Evolutionary conservation across 2,113 vertebrate genomes (phyloP).

Genomic region (Muntiacus reevesi): DNA sequence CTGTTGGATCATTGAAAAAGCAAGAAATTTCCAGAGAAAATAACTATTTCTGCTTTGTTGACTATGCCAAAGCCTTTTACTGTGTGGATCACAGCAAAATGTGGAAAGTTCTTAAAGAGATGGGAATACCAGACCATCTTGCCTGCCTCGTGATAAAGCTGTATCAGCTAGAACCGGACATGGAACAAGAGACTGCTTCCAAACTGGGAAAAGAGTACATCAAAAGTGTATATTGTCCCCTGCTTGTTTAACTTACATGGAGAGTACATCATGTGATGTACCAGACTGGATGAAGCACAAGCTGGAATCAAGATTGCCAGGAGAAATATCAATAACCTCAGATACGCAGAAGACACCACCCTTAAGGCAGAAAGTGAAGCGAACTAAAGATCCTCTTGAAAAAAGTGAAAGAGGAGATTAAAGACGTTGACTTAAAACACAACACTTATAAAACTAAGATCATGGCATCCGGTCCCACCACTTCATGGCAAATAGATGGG

Average conservation of each 20-base stretch:
- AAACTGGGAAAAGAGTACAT: neutral
- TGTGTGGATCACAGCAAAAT: neutral
- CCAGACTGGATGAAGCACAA: neutral
- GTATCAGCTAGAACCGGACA: neutral
- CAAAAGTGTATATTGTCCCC: neutral
- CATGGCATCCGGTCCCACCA: neutral
- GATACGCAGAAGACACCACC: neutral
- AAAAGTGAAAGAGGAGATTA: neutral
- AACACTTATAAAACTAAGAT: neutral
- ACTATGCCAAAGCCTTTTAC: neutral
- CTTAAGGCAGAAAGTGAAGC: neutral
- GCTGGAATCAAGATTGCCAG: neutral
- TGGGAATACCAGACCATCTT: neutral
- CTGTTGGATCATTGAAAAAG: neutral
- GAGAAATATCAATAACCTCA: neutral
- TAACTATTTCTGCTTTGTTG: neutral
- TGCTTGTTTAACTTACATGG: neutral
- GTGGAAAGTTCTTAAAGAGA: neutral
- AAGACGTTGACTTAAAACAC: neutral
- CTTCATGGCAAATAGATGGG: neutral
- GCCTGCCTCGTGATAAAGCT: neutral
- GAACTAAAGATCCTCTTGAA: neutral
- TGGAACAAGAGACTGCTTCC: neutral
- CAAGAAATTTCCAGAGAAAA: neutral
- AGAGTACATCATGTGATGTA: neutral